These are phyloP conservation scores for Paedocypris micromegethes DNA, from an alignment of 2,797 vertebrate genomes.

Conservation along the genomic window DNA sequence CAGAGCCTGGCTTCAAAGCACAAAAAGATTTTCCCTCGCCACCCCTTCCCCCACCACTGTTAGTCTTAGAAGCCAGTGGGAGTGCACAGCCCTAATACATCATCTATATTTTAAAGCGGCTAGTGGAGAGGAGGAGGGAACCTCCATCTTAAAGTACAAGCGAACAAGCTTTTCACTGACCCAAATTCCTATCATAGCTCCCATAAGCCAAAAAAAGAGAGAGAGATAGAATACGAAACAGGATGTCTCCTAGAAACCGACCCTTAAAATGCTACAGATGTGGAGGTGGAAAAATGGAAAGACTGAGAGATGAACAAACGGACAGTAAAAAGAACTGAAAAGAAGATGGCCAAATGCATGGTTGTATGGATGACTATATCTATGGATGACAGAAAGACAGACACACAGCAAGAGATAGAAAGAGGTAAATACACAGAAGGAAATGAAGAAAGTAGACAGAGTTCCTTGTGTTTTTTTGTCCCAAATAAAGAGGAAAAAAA, in stretches of 20 bases:
- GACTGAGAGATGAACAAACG: no score
- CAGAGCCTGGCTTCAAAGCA: conserved; percentile 29
- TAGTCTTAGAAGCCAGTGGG: conserved; percentile 37
- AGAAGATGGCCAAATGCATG: no score
- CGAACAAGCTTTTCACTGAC: conserved; percentile 43
- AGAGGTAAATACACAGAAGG: no score
- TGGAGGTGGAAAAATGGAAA: no score
- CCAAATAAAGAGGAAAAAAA: no score
- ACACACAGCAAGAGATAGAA: no score
- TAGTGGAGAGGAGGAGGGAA: conserved; percentile 40
- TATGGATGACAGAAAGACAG: no score
- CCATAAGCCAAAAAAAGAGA: conserved; percentile 23
- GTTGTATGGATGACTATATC: no score
- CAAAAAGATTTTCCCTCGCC: conserved; percentile 4
- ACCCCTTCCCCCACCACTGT: conserved; percentile 38
- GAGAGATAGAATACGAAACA: conserved; percentile 25
- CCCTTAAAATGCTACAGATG: no score
- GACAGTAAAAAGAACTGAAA: no score
- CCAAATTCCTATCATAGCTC: conserved; percentile 50
- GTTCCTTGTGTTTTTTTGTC: no score
- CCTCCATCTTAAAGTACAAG: conserved; percentile 50
- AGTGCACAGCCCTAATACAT: conserved; percentile 48
- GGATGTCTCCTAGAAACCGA: conserved; percentile 11
- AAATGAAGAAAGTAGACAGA: no score
- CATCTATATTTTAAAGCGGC: conserved; percentile 56